Percentiles rank a stretch among this genome's conserved stretches.
Conservation (phyloP, 2,113 vertebrate genomes). For the Zonotrichia leucophrys region DNA sequence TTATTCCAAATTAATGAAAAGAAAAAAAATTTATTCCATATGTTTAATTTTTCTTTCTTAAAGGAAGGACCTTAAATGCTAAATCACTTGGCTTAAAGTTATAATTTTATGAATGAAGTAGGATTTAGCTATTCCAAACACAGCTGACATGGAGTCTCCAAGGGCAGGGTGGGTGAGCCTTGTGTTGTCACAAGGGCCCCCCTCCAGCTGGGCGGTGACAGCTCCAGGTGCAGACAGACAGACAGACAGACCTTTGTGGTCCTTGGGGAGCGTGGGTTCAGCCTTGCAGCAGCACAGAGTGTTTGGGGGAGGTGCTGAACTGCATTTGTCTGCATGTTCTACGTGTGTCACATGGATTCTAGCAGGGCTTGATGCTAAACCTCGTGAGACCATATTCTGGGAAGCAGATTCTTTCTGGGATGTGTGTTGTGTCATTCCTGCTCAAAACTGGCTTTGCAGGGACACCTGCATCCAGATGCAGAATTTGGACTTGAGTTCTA, state of each 20-base stretch:
- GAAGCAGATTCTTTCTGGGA: slow-evolving; percentile 45
- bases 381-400: not conserved
- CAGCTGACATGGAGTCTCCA: not conserved
- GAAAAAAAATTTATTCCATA: not conserved
- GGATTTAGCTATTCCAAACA: slow-evolving; percentile 20
- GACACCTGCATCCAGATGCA: not conserved
- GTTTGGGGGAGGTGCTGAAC: not conserved
- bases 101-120: slow-evolving; percentile 11
- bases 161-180: not conserved
- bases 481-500: slow-evolving; percentile 26
- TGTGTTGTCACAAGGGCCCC: not conserved
- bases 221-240: not conserved
- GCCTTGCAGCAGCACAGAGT: not conserved
- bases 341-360: not conserved
- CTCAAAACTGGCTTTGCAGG: slow-evolving; percentile 30
- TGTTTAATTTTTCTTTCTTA: not conserved
- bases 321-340: slow-evolving; percentile 16
- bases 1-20: not conserved
- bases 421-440: not conserved
- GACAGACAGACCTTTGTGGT: not conserved
- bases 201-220: not conserved
- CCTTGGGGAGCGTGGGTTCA: not conserved
- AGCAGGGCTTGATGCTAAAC: slow-evolving; percentile 50
- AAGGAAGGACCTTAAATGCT: slow-evolving; percentile 15
- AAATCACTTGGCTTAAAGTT: slow-evolving; percentile 40